These are phyloP conservation scores for Drosophila cognata DNA, from an alignment of 2,888 invertebrate species.

Conservation along the genomic window DNA sequence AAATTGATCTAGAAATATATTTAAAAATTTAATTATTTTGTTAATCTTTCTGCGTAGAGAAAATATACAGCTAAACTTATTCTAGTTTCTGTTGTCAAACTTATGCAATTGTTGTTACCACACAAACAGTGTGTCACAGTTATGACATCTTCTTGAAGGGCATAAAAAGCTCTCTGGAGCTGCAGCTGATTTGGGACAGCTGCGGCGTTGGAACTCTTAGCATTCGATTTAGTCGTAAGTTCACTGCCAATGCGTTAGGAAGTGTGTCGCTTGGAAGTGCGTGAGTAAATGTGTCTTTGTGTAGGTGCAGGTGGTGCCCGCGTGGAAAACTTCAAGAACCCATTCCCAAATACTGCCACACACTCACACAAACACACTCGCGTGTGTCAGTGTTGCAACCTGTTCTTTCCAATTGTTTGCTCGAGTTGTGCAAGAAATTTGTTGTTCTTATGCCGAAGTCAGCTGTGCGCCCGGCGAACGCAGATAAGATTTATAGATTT, in stretches of 20 bases:
- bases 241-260: slow-evolving; percentile 77
- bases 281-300: slow-evolving; percentile 4
- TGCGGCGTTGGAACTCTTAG: slow-evolving; percentile 30
- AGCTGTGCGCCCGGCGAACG: slow-evolving; percentile 55
- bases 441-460: slow-evolving; percentile 34
- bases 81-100: neutral
- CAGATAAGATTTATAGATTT: slow-evolving; percentile 63
- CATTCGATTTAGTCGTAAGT: slow-evolving; percentile 64
- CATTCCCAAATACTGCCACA: slow-evolving; percentile 19
- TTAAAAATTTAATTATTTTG: neutral
- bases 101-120: neutral
- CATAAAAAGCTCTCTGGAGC: slow-evolving; percentile 68
- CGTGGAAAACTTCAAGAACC: slow-evolving; percentile 46
- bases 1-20: neutral
- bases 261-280: slow-evolving; percentile 29
- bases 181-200: slow-evolving; percentile 32
- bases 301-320: slow-evolving; percentile 19
- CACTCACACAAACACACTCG: slow-evolving; percentile 18
- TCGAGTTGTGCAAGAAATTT: neutral
- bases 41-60: neutral
- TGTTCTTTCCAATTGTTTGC: slow-evolving; percentile 61
- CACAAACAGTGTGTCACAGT: neutral
- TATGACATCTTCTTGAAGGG: neutral
- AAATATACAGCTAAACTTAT: neutral
- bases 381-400: slow-evolving; percentile 56